Evolutionary conservation across 2,888 invertebrate genomes (phyloP), one percentile per base, ranked within the genome.

Genomic region (Pegoplata infirma): DNA sequence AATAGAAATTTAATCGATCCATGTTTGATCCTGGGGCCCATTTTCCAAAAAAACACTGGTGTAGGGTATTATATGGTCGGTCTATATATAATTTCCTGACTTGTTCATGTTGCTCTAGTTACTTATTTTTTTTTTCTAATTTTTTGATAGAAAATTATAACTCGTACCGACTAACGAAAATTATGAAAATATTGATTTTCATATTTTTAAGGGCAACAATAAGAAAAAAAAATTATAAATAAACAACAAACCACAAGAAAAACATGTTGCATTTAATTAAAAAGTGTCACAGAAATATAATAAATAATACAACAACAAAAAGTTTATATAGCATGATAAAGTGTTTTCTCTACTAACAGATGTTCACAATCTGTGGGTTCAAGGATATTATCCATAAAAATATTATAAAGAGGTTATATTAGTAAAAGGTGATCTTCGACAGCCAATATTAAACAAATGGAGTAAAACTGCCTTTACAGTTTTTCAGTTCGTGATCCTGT

Each of bases 191-290:
- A 40, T 40, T 40, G 36, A 40, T 40, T 40, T 40, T 40, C n/a
- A n/a, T 40, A n/a, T 40, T n/a, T n/a, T 40, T 16, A 19, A 69
- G n/a, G 16, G 36, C 32, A 58, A 67, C 49, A 56, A 28, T 10
- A 40, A 2, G 12, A 10, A 32, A 32, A 32, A 14, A 25, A 23
- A 23, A 58, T n/a, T n/a, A n/a, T n/a, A n/a, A 14, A 49, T 23
- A 55, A 19, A 56, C 21, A 56, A 16, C 36, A 55, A 61, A 47
- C 61, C 63, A 56, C 75, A 68, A 69, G 68, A 59, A 68, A 59
- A 63, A 51, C 64, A 78, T 74, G 69, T 74, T 78, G 78, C 74
- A 78, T 74, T 78, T 74, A 78, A 78, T 78, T 74, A 74, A 78
- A 74, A 73, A 49, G 25, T 73, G 68, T 66, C 73, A 64, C 73